These are phyloP conservation scores for Ictalurus punctatus DNA, from an alignment of 2,113 vertebrate genomes.

Conservation along the genomic window DNA sequence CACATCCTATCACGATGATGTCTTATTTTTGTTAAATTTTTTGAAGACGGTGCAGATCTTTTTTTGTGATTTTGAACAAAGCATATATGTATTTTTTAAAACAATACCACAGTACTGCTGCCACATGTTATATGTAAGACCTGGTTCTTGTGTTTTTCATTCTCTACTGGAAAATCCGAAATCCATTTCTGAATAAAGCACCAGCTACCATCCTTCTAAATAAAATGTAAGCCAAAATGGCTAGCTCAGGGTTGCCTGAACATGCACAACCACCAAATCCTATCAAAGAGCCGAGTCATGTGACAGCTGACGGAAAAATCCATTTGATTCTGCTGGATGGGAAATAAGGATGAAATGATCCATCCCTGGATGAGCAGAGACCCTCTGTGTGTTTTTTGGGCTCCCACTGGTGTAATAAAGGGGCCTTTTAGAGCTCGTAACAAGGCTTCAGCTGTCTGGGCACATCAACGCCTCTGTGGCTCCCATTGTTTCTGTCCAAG, in stretches of 20 bases:
- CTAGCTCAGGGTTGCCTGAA: slow-evolving; percentile 31
- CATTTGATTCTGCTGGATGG: slow-evolving; percentile 42
- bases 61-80: background rate
- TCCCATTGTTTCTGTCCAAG: slow-evolving; percentile 66
- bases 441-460: slow-evolving; percentile 64
- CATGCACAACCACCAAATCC: slow-evolving; percentile 29
- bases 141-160: background rate
- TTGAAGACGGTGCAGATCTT: background rate
- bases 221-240: slow-evolving; percentile 52
- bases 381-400: slow-evolving; percentile 40
- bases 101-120: background rate
- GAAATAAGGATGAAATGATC: slow-evolving; percentile 47
- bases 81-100: background rate
- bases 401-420: slow-evolving; percentile 48
- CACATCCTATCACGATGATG: background rate
- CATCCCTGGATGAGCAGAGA: slow-evolving; percentile 33
- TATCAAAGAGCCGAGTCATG: slow-evolving; percentile 42
- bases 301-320: slow-evolving; percentile 49
- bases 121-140: background rate
- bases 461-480: slow-evolving; percentile 60
- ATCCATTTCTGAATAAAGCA: slow-evolving; percentile 58
- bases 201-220: slow-evolving; percentile 40
- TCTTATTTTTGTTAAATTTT: background rate
- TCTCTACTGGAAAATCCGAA: slow-evolving; percentile 46
- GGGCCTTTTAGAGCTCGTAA: slow-evolving; percentile 56